These are phyloP conservation scores for Nudaria mundana DNA, from an alignment of 2,888 invertebrate species.

Conservation along the genomic window DNA sequence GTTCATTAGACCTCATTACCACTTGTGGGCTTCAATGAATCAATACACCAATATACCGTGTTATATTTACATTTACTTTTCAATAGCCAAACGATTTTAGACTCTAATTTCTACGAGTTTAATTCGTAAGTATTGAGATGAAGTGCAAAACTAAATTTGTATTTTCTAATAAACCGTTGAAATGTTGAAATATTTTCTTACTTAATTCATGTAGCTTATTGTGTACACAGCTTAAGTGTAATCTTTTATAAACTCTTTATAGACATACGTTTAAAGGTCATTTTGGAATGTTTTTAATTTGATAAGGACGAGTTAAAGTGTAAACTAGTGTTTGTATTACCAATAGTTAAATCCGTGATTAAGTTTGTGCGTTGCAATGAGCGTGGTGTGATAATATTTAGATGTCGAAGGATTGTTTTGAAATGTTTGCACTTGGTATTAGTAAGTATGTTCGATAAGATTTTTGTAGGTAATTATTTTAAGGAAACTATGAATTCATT, in stretches of 20 bases:
- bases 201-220: conserved; percentile 29
- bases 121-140: background rate
- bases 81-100: conserved; percentile 17
- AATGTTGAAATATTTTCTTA: conserved; percentile 38
- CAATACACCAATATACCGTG: conserved; percentile 35
- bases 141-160: conserved; percentile 10
- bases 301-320: conserved; percentile 15
- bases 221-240: conserved; percentile 10
- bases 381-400: conserved; percentile 34
- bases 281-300: conserved; percentile 13
- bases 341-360: conserved; percentile 48
- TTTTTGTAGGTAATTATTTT: too few species aligned
- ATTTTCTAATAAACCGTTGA: conserved; percentile 21
- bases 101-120: conserved; percentile 8
- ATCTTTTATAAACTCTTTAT: conserved; percentile 18
- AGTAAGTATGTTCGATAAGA: too few species aligned
- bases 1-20: conserved; percentile 49
- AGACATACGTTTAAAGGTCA: conserved; percentile 16
- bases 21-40: conserved; percentile 42
- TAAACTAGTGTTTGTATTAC: conserved; percentile 39
- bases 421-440: conserved; percentile 34
- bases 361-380: conserved; percentile 38
- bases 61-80: conserved; percentile 8
- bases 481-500: too few species aligned
- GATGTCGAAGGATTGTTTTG: conserved; percentile 38